Base-by-base conservation (phyloP, 35 echinoderm and acorn worm species). In the Apostichopus parvimensis region DNA sequence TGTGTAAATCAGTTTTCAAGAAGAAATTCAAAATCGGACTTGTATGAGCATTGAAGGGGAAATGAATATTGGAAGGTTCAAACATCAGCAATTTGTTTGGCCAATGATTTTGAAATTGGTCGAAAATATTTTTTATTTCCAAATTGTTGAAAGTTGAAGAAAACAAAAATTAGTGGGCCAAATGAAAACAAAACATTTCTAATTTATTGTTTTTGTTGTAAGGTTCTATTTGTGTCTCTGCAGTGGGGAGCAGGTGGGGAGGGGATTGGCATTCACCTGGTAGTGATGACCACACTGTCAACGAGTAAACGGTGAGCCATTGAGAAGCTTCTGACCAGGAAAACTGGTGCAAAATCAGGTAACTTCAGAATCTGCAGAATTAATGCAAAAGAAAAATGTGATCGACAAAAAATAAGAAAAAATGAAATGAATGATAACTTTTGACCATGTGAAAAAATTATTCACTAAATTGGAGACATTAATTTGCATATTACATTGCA, bases 231-330 rank as follows among this genome's bases (percentile, higher is more conserved):
- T 45, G 34, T 45, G 34, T 45, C 34, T 45, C 34, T 45, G 34
- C 3, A 4, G 34, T 45, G 34, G 34, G 34, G 34, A 45, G 34
- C 34, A 45, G 2, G n/a, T n/a, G n/a, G 34, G 34, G 34, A 45
- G 34, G 1, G 1, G 34, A 45, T 45, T 45, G 21, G 18, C 1
- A 88, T 64, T 88, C 0, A 88, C 86, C 61, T n/a, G 61, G 21
- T 75, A 1, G 60, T 20, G 57, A 88, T 18, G 4, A 86, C 83
- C 0, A 92, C 93, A 93, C 94, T 98, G 87, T 98, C 97, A n/a
- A 98, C 97, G 9, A 98, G 71, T 8, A 98, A 91, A 18, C 93
- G 92, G 18, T 94, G 89, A 1, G 92, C 97, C 97, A 98, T 98
- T 8, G 97, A 93, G 73, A 98, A 98, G 73, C 94, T 98, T 77